phyloP scores from a whole-genome alignment of 2,888 invertebrate species.

The Polydrusus tereticollis region DNA sequence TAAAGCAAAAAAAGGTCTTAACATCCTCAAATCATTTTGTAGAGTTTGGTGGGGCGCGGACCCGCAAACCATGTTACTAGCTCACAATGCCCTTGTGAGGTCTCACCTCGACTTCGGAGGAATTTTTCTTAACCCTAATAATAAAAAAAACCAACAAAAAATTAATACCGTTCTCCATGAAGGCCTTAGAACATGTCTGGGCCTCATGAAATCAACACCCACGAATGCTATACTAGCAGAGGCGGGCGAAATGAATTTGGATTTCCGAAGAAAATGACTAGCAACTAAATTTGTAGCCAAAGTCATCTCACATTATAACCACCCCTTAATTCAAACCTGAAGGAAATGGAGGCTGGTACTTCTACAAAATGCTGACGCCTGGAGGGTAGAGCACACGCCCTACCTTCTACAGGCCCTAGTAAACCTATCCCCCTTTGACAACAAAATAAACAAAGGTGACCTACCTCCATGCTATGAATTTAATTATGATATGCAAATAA shows the following conservation, averaged over 20 bases:
- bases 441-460: not conserved
- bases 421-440: not conserved
- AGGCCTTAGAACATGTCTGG: constrained; percentile 1
- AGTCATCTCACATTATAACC: not conserved
- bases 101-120: constrained; percentile 24
- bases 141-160: not conserved
- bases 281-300: constrained; percentile 4
- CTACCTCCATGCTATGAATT: constrained; percentile 21
- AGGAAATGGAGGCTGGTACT: not conserved
- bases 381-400: not conserved
- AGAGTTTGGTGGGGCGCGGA: constrained; percentile 39
- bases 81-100: constrained; percentile 7
- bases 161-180: not conserved
- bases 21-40: constrained; percentile 3
- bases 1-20: constrained; percentile 7
- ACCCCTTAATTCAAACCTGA: not conserved
- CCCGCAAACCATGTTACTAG: constrained; percentile 1
- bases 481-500: not conserved
- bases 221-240: too few relatives aligned
- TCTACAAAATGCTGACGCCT: not conserved
- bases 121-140: not conserved
- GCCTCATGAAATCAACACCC: constrained; percentile 18
- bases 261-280: not conserved
- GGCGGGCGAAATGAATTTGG: not conserved
- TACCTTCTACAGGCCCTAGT: not conserved